Conservation (phyloP, 2,113 vertebrate species). For the Peromyscus polionotus region DNA sequence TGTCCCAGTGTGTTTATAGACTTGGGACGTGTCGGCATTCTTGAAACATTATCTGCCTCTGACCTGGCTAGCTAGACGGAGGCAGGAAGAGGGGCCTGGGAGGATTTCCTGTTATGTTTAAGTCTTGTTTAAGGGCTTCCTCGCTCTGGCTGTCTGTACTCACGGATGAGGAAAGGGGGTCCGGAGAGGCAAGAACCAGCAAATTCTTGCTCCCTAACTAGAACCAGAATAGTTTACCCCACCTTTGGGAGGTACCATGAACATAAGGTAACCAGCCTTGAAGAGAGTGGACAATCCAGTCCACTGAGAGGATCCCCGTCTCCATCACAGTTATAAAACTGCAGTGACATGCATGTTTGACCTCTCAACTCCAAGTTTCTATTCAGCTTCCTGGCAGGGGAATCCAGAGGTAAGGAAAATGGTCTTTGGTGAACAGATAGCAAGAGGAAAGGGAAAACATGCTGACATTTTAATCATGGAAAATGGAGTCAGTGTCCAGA, state of each 20-base stretch:
- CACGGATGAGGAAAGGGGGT: neutral
- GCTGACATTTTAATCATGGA: neutral
- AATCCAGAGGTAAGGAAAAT: neutral
- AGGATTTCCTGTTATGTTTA: constrained; percentile 73
- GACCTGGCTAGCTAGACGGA: constrained; percentile 66
- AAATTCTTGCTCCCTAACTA: neutral
- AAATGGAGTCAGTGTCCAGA: neutral
- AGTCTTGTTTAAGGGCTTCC: constrained; percentile 38
- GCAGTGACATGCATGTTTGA: neutral
- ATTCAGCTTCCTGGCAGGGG: neutral
- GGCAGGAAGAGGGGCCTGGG: constrained; percentile 71
- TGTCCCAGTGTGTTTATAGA: constrained; percentile 69
- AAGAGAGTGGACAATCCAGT: neutral
- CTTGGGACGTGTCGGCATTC: constrained; percentile 56
- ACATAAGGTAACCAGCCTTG: neutral
- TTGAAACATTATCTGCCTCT: constrained; percentile 58
- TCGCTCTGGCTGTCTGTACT: constrained; percentile 42
- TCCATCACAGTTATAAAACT: neutral
- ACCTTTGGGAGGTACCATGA: neutral
- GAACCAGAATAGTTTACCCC: neutral
- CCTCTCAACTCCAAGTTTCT: neutral
- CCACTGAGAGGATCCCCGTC: neutral
- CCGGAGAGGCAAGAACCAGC: neutral
- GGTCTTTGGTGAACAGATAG: constrained; percentile 2
- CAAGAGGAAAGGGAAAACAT: neutral